Percentiles rank a stretch among this genome's conserved stretches.
Evolutionary conservation across 2,888 invertebrate species (phyloP).

Genomic region (Helobdella robusta): DNA sequence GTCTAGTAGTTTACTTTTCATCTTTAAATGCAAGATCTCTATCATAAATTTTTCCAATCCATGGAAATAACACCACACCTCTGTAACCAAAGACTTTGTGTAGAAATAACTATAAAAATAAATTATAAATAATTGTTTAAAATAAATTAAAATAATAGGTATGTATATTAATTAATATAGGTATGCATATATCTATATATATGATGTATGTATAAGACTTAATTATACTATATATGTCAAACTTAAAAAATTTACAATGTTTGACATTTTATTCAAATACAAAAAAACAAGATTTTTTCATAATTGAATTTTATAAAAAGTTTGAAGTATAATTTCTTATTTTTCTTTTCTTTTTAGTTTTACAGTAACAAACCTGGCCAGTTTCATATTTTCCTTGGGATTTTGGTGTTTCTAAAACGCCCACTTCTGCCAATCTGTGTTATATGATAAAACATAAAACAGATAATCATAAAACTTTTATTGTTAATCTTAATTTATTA

Average conservation of each 20-base stretch:
- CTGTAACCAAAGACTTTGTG: constrained; percentile 94
- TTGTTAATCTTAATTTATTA: too few species aligned
- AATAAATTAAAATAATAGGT: background rate
- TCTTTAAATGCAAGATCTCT: constrained; percentile 70
- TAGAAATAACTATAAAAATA: constrained; percentile 62
- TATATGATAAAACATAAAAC: too few species aligned
- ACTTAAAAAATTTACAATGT: too few species aligned
- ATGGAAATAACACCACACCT: constrained; percentile 90
- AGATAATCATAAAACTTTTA: too few species aligned
- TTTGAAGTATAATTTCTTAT: too few species aligned
- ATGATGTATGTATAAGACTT: too few species aligned
- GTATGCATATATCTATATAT: background rate
- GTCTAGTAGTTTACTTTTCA: constrained; percentile 45
- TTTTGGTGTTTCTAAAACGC: constrained; percentile 77
- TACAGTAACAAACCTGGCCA: constrained; percentile 63
- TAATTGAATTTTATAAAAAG: too few species aligned
- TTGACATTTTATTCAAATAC: too few species aligned
- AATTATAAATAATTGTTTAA: background rate
- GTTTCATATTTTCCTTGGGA: constrained; percentile 82
- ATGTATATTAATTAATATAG: background rate
- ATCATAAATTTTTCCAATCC: constrained; percentile 89
- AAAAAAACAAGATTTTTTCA: too few species aligned
- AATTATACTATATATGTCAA: too few species aligned
- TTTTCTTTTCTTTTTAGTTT: too few species aligned
- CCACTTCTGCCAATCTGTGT: constrained; percentile 80